These are phyloP conservation scores for Taurulus bubalis DNA, from an alignment of 2,113 vertebrate species.

Conservation along the genomic window DNA sequence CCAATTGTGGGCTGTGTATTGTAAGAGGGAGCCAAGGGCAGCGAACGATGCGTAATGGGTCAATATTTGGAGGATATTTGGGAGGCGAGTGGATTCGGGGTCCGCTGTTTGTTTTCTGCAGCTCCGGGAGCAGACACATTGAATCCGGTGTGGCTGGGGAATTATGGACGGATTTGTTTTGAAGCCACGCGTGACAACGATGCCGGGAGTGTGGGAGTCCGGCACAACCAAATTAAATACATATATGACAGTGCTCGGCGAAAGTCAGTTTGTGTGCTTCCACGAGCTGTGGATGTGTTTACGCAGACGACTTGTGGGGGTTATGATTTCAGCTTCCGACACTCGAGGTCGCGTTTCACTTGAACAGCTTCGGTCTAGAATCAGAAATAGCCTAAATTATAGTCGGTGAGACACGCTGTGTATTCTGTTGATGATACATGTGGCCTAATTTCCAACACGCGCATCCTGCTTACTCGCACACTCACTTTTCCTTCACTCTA, in stretches of 20 bases:
- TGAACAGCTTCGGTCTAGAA: not conserved
- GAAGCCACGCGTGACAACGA: slow-evolving; percentile 43
- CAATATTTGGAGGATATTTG: slow-evolving; percentile 58
- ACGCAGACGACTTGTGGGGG: slow-evolving; percentile 46
- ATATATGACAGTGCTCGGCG: not conserved
- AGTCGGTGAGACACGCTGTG: not conserved
- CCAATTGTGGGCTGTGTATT: slow-evolving; percentile 20
- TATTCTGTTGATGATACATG: slow-evolving; percentile 9
- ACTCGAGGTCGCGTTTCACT: not conserved
- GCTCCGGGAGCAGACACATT: slow-evolving; percentile 56
- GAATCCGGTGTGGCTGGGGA: slow-evolving; percentile 7
- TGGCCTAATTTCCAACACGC: slow-evolving; percentile 12
- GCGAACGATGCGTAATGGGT: slow-evolving; percentile 68
- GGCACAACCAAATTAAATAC: not conserved
- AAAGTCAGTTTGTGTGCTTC: slow-evolving; percentile 35
- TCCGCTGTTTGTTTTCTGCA: slow-evolving; percentile 62
- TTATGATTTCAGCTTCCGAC: slow-evolving; percentile 39
- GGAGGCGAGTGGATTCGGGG: slow-evolving; percentile 42
- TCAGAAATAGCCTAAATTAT: not conserved
- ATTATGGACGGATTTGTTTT: slow-evolving; percentile 41
- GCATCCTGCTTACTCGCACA: not conserved
- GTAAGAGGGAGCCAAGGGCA: slow-evolving; percentile 6
- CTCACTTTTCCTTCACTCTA: slow-evolving; percentile 32
- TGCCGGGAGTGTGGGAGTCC: slow-evolving; percentile 32
- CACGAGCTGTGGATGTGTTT: slow-evolving; percentile 20